phyloP scores from a whole-genome alignment of 2,888 invertebrate genomes.

The Cheilosia pagana region DNA sequence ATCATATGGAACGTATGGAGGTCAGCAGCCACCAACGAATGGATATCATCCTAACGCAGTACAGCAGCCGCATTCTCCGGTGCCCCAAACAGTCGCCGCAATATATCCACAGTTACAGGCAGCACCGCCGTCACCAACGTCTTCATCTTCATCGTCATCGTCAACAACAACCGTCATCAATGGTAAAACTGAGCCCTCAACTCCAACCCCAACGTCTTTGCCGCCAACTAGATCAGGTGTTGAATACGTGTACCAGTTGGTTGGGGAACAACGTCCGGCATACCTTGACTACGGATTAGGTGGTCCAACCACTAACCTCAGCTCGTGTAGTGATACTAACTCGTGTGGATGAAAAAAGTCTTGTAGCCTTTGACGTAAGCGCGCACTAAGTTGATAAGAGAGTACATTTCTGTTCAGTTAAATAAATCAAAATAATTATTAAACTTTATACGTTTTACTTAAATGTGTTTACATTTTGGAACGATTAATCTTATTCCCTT shows the following conservation, averaged over 20 bases:
- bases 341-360: not conserved
- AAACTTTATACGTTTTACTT: not conserved
- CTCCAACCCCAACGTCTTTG: not conserved
- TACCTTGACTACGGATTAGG: not conserved
- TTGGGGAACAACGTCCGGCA: not conserved
- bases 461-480: not conserved
- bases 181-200: not conserved
- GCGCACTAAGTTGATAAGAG: not conserved
- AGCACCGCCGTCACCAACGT: not conserved
- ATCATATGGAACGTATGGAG: not conserved
- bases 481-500: not conserved
- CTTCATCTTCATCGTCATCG: slow-evolving; percentile 4
- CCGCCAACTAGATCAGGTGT: not conserved
- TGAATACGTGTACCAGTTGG: not conserved
- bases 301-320: not conserved
- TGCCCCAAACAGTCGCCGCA: not conserved
- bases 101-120: not conserved
- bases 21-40: not conserved
- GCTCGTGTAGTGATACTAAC: not conserved
- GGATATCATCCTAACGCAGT: not conserved
- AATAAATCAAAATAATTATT: not conserved
- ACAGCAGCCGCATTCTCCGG: not conserved
- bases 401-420: not conserved
- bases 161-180: not conserved
- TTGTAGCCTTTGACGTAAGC: not conserved